phyloP scores from a whole-genome alignment of 2,888 invertebrate genomes.

The Harpagoxenus sublaevis region DNA sequence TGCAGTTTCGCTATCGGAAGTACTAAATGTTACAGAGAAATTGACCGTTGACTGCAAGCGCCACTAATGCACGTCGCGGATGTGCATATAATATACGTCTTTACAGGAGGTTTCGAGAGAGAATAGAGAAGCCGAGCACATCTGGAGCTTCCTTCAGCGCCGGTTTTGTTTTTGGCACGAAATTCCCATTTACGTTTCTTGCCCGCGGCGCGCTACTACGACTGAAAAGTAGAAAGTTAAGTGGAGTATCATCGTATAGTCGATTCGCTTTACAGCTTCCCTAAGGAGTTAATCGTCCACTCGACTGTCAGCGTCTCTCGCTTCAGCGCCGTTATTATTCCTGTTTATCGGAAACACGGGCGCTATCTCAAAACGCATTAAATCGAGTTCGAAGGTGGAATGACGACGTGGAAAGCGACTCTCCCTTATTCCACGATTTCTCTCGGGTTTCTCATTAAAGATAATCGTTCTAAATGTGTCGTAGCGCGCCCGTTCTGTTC shows the following conservation, averaged over 20 bases:
- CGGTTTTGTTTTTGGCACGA: conserved; percentile 14
- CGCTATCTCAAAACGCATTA: conserved; percentile 16
- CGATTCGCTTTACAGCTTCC: background rate
- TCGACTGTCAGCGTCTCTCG: background rate
- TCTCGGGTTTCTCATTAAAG: conserved; percentile 76
- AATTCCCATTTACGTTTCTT: conserved; percentile 11
- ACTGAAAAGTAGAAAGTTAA: conserved; percentile 41
- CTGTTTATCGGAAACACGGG: conserved; percentile 20
- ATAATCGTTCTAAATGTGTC: conserved; percentile 66
- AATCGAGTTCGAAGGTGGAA: conserved; percentile 18
- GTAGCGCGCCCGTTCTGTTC: background rate
- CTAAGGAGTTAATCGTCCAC: conserved; percentile 8
- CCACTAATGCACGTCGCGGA: background rate
- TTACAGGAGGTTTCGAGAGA: background rate
- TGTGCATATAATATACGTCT: conserved; percentile 4
- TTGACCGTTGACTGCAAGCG: background rate
- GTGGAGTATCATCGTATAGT: background rate
- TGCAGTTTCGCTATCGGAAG: background rate
- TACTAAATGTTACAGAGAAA: conserved; percentile 1
- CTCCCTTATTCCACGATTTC: conserved; percentile 21
- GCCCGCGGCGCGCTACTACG: conserved; percentile 12
- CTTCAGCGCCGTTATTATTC: conserved; percentile 6
- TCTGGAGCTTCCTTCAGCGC: conserved; percentile 4
- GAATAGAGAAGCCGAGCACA: background rate
- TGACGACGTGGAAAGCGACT: background rate